Base-by-base conservation (phyloP, 2,797 vertebrate species). In the Pipistrellus kuhlii region DNA sequence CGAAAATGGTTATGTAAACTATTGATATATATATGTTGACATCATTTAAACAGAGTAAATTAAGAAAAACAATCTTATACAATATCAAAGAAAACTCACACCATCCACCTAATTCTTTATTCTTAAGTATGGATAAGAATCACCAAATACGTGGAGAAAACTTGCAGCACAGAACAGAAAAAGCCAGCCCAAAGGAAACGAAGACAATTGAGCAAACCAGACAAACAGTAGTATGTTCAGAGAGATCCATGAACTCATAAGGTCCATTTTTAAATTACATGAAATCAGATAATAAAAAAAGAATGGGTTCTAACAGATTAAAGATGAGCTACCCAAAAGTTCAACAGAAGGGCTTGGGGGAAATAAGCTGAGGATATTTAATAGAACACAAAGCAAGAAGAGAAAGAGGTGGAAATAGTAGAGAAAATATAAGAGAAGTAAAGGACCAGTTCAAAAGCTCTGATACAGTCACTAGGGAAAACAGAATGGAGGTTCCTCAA, bases 281-380 rank as follows among this genome's bases (percentile, higher is more conserved):
- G 5, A 78, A 90, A 62, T 76, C 62, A 95, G 25, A 53, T 25
- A 32, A 57, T 53, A 76, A 51, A 72, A 78, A 66, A 91, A 78
- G 20, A 69, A 76, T 35, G 53, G 35, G 11, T 18, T 81, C 48
- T 85, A 68, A 59, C 55, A 75, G 81, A 86, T 80, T 77, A 88
- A 68, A 84, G 23, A 72, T 10, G 32, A 66, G 32, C 30, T 93
- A 15, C 11, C 62, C 69, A 76, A 76, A 64, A 88, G 38, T 88
- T 72, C 92, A 85, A 10, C 68, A 81, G 41, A 90, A 81, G 30
- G 30, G 0, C 35, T 71, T 62, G 30, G n/a, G 44, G 32, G 11
- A 51, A 88, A 77, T 38, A 48, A 77, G 46, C 14, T 53, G 38
- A 88, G 23, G 71, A 84, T 90, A 15, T 75, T 80, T 69, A 94